Percentiles rank a stretch among this genome's conserved stretches.
phyloP scores from a whole-genome alignment of 2,888 invertebrate species.

The Drosophila paucipuncta region DNA sequence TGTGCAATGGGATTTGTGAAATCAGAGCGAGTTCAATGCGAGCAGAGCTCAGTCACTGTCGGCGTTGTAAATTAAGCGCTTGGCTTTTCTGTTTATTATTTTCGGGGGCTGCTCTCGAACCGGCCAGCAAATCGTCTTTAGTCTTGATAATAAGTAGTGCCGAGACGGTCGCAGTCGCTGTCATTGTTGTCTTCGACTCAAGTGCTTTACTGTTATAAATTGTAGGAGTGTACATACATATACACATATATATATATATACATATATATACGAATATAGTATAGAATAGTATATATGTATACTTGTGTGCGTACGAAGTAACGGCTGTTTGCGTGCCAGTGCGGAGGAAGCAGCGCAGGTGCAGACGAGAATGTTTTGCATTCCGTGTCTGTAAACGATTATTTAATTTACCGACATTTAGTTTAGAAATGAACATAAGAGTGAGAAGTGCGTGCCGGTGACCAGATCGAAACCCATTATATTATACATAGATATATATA shows the following conservation, averaged over 20 bases:
- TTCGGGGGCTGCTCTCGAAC: constrained; percentile 52
- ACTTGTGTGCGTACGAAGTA: constrained; percentile 38
- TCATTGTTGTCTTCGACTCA: constrained; percentile 25
- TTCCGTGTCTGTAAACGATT: constrained; percentile 56
- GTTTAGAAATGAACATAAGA: constrained; percentile 8
- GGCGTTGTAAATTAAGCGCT: constrained; percentile 62
- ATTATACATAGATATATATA: not conserved
- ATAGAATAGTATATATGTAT: not conserved
- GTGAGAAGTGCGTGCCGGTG: constrained; percentile 43
- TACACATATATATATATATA: not conserved
- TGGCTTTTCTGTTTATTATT: constrained; percentile 26
- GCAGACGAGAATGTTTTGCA: constrained; percentile 17
- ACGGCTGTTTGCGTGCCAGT: constrained; percentile 70
- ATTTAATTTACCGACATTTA: constrained; percentile 58
- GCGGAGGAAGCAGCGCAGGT: constrained; percentile 26
- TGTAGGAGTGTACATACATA: constrained; percentile 16
- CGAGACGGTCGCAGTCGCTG: constrained; percentile 49
- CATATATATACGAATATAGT: constrained; percentile 1
- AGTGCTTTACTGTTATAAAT: constrained; percentile 42
- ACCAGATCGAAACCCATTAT: constrained; percentile 3
- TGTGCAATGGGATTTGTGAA: constrained; percentile 68
- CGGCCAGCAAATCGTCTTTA: constrained; percentile 63
- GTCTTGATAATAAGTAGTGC: constrained; percentile 68
- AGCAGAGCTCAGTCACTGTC: constrained; percentile 39
- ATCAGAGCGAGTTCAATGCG: constrained; percentile 44